phyloP scores from a whole-genome alignment of 2,113 vertebrate genomes.

The Lutjanus erythropterus region DNA sequence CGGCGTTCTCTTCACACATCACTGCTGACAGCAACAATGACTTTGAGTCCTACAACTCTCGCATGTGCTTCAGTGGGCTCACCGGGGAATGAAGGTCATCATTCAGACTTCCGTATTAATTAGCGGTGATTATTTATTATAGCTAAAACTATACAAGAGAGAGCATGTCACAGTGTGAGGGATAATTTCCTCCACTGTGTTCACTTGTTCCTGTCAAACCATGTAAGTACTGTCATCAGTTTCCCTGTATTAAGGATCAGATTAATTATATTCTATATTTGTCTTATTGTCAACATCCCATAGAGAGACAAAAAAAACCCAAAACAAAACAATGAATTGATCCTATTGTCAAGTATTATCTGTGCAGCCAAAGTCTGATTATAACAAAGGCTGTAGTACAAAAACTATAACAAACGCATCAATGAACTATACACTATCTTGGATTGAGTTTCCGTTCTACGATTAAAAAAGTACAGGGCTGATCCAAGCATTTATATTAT shows the following conservation, averaged over 20 bases:
- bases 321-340: neutral
- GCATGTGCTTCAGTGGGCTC: slow-evolving; percentile 21
- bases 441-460: neutral
- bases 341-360: neutral
- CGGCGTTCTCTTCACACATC: slow-evolving; percentile 29
- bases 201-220: slow-evolving; percentile 13
- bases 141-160: slow-evolving; percentile 26
- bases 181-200: slow-evolving; percentile 11
- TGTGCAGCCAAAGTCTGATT: neutral
- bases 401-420: neutral
- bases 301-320: neutral
- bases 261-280: neutral
- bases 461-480: neutral
- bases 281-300: neutral
- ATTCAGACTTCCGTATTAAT: slow-evolving; percentile 60
- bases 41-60: slow-evolving; percentile 26
- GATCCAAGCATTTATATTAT: neutral
- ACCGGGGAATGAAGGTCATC: slow-evolving; percentile 43
- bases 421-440: neutral
- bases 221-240: neutral
- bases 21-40: slow-evolving; percentile 21
- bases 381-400: neutral
- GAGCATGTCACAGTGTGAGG: slow-evolving; percentile 23
- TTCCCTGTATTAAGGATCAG: neutral
- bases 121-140: slow-evolving; percentile 50